phyloP scores from a whole-genome alignment of 2,888 invertebrate species.

The Gortyna flavago region DNA sequence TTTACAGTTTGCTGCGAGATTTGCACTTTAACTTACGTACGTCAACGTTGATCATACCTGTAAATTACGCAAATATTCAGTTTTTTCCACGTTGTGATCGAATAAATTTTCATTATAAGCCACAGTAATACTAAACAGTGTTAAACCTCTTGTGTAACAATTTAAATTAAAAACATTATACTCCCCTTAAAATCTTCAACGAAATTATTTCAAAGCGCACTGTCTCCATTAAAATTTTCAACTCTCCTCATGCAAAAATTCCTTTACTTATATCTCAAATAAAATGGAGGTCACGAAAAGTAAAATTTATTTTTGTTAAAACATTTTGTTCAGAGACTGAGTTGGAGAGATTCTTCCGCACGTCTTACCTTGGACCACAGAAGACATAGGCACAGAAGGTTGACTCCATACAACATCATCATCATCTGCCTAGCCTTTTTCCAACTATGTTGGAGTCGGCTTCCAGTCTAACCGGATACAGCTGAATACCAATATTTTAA shows the following conservation, averaged over 20 bases:
- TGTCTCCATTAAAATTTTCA: conserved; percentile 25
- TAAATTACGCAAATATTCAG: neutral
- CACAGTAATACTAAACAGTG: neutral
- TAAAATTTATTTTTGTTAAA: conserved; percentile 38
- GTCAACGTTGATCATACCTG: neutral
- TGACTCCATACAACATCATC: neutral
- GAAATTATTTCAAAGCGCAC: neutral
- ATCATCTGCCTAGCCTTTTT: too few relatives aligned
- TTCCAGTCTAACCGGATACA: too few relatives aligned
- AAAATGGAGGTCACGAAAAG: conserved; percentile 36
- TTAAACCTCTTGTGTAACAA: neutral
- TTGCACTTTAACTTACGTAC: neutral
- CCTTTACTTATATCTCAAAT: conserved; percentile 19
- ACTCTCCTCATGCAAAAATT: conserved; percentile 12
- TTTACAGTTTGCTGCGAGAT: neutral
- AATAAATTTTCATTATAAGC: neutral
- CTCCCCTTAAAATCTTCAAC: neutral
- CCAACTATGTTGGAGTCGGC: too few relatives aligned
- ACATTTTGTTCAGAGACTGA: conserved; percentile 44
- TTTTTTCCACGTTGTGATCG: neutral
- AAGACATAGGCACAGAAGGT: conserved; percentile 1
- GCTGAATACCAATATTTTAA: too few relatives aligned
- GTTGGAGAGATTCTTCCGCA: conserved; percentile 49
- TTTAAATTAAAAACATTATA: too few relatives aligned
- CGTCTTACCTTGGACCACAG: conserved; percentile 1